Percentiles rank a stretch among this genome's conserved stretches.
Conservation (phyloP, 2,888 invertebrate species). For the Pandemis heparana region DNA sequence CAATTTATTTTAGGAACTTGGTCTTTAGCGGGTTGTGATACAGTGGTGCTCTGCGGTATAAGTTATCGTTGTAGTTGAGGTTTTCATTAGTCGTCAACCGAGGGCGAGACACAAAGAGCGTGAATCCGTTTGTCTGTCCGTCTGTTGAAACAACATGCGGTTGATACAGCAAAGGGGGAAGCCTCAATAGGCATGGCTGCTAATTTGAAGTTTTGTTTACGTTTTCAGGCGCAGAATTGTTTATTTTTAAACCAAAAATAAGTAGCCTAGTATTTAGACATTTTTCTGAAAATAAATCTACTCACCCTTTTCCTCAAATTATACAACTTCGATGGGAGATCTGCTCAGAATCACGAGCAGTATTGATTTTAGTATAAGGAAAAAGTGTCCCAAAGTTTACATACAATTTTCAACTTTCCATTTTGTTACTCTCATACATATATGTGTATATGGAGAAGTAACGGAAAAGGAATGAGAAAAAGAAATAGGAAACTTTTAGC, state of each 20-base stretch:
- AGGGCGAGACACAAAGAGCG: conserved; percentile 67
- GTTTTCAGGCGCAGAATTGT: neutral
- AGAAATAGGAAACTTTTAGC: too few relatives aligned
- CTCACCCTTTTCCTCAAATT: too few relatives aligned
- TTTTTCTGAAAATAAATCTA: too few relatives aligned
- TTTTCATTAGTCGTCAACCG: conserved; percentile 74
- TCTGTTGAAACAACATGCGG: conserved; percentile 76
- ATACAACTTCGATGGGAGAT: too few relatives aligned
- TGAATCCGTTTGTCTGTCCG: conserved; percentile 70
- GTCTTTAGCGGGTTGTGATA: conserved; percentile 49
- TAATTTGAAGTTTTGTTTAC: conserved; percentile 36
- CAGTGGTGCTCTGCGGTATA: conserved; percentile 31
- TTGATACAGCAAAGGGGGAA: conserved; percentile 71
- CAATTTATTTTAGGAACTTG: conserved; percentile 45
- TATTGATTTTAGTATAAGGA: too few relatives aligned
- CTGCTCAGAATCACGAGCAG: too few relatives aligned
- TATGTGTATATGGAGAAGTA: too few relatives aligned
- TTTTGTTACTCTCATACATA: too few relatives aligned
- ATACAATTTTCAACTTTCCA: too few relatives aligned
- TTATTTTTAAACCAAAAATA: conserved; percentile 3
- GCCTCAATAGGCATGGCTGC: conserved; percentile 25
- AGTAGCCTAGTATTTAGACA: too few relatives aligned
- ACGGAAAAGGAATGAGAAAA: too few relatives aligned
- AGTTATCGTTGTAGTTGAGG: conserved; percentile 47
- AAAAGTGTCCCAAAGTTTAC: too few relatives aligned